Conservation (phyloP, 2,888 invertebrate species). For the Bruchidius siliquastri region DNA sequence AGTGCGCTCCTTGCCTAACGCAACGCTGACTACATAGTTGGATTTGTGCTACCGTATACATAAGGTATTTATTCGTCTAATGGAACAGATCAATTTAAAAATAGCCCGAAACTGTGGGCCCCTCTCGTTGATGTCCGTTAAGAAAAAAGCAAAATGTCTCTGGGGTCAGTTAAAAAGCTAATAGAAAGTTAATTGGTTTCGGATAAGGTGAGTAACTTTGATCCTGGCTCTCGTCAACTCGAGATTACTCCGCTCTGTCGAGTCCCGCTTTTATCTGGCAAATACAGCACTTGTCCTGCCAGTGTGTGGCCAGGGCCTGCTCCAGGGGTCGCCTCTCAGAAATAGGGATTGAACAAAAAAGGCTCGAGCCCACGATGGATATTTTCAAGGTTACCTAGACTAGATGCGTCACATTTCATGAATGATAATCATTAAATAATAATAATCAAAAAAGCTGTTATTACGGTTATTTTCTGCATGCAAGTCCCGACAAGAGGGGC, state of each 20-base stretch:
- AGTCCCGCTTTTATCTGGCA: conserved; percentile 34
- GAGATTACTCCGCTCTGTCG: conserved; percentile 37
- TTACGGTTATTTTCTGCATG: too few species aligned
- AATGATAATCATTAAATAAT: too few species aligned
- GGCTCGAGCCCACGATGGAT: too few species aligned
- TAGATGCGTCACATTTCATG: too few species aligned
- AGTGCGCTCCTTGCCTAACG: too few species aligned
- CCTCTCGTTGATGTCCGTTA: neutral
- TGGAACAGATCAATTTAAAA: neutral
- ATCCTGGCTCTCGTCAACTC: conserved; percentile 45
- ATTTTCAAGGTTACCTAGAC: too few species aligned
- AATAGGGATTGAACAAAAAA: too few species aligned
- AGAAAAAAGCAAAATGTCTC: conserved; percentile 20
- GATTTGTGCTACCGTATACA: neutral
- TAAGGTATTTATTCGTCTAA: neutral
- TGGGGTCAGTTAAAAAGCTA: conserved; percentile 32
- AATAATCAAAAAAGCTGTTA: too few species aligned
- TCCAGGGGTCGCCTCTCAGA: neutral
- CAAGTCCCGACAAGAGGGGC: too few species aligned
- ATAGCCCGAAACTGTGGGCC: neutral
- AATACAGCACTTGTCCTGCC: conserved; percentile 22
- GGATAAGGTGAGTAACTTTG: conserved; percentile 41
- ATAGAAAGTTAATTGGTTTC: conserved; percentile 41
- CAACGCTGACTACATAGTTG: too few species aligned
- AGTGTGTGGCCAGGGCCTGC: neutral